Conservation (phyloP, 2,113 vertebrate genomes). For the Crotalus helleri region DNA sequence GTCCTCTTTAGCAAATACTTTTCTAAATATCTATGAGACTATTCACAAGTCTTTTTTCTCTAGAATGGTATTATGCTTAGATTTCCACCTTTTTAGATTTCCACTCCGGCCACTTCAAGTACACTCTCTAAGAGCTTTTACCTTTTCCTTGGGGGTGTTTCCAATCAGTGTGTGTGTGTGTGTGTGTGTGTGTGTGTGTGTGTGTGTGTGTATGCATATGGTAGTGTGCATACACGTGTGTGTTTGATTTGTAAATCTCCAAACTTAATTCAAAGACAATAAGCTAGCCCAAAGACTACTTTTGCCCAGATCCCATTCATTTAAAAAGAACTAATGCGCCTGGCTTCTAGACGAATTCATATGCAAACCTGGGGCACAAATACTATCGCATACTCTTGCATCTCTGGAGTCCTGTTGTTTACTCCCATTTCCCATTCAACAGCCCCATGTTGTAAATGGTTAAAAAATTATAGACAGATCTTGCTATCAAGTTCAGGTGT, state of each 20-base stretch:
- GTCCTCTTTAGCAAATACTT: neutral
- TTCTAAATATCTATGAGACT: neutral
- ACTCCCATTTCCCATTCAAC: neutral
- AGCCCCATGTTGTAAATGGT: neutral
- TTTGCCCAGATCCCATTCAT: neutral
- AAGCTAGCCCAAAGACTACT: neutral
- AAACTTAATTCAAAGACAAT: neutral
- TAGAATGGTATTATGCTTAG: neutral
- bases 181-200: neutral
- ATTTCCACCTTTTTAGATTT: neutral
- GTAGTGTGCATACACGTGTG: neutral
- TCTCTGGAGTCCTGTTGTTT: neutral
- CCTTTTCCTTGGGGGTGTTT: neutral
- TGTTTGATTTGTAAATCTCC: neutral
- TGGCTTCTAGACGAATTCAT: neutral
- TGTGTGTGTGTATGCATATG: neutral
- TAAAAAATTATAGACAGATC: neutral
- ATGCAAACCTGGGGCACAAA: neutral
- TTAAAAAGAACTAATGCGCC: neutral
- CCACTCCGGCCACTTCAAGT: neutral
- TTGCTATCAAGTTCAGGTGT: neutral
- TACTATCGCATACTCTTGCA: neutral
- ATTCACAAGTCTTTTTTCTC: neutral
- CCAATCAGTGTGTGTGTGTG: neutral
- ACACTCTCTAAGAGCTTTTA: neutral